These are phyloP conservation scores for Tenualosa ilisha DNA, from an alignment of 2,797 vertebrate species.

Conservation along the genomic window DNA sequence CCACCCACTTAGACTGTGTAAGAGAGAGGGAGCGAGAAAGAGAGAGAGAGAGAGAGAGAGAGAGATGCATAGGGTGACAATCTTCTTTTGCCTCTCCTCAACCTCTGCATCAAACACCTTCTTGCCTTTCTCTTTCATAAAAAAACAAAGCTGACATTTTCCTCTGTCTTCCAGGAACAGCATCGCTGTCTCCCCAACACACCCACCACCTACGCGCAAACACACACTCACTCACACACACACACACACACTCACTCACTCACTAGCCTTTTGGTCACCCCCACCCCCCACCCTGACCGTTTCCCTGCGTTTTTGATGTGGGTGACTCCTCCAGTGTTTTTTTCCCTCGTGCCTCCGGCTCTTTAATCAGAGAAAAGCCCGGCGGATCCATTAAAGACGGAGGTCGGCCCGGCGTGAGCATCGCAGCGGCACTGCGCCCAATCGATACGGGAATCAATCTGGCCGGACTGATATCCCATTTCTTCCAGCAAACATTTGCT, in stretches of 20 bases:
- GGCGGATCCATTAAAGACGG: slow-evolving; percentile 5
- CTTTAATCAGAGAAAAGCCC: slow-evolving; percentile 22
- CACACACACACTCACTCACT: neutral
- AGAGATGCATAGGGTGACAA: neutral
- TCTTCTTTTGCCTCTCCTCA: neutral
- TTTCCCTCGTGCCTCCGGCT: neutral
- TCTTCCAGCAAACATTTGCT: slow-evolving; percentile 20
- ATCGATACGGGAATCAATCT: slow-evolving; percentile 23
- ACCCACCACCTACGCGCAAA: neutral
- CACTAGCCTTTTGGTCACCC: neutral
- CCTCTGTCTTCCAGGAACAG: neutral
- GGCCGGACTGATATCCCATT: slow-evolving; percentile 9
- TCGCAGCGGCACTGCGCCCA: neutral
- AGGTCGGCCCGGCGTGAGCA: neutral
- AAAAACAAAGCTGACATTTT: slow-evolving; percentile 2
- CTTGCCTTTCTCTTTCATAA: neutral
- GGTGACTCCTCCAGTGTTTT: neutral
- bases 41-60: too few relatives aligned
- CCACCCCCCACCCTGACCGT: neutral
- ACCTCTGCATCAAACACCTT: neutral
- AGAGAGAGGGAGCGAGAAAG: too few relatives aligned
- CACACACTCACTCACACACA: too few relatives aligned
- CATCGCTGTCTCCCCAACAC: neutral
- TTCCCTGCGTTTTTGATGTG: neutral
- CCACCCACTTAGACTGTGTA: too few relatives aligned